Evolutionary conservation across 2,888 invertebrate species (phyloP).

Genomic region (Brenthis hecate): DNA sequence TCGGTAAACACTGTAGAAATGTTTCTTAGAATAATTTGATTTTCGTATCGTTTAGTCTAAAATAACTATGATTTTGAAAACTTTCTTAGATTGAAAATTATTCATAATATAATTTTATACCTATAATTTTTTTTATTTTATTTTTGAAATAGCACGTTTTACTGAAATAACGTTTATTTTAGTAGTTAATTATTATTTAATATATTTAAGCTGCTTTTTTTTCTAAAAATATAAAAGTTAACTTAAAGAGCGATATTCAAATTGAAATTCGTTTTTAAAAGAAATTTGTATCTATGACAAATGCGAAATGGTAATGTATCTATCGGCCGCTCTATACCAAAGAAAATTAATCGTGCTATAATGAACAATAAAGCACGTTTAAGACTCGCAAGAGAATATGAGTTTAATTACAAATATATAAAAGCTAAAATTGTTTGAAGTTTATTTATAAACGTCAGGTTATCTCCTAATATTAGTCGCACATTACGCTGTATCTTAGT

Average conservation of each 20-base stretch:
- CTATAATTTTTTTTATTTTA: too few species aligned
- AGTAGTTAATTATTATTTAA: too few species aligned
- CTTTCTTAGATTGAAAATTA: neutral
- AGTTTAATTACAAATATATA: conserved; percentile 8
- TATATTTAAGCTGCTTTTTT: too few species aligned
- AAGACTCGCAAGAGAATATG: neutral
- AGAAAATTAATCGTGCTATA: neutral
- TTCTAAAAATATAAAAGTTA: too few species aligned
- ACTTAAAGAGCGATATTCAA: too few species aligned
- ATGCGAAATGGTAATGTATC: too few species aligned
- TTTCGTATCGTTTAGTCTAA: conserved; percentile 21
- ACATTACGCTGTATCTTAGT: conserved; percentile 26
- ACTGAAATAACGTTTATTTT: too few species aligned
- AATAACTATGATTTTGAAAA: neutral
- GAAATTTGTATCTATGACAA: too few species aligned
- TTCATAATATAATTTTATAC: too few species aligned
- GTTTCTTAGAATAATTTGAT: conserved; percentile 32
- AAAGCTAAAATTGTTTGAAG: conserved; percentile 5
- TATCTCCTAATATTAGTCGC: conserved; percentile 26
- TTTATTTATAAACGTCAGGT: conserved; percentile 10
- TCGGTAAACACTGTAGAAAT: conserved; percentile 24
- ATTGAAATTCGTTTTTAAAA: too few species aligned
- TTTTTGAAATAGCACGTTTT: too few species aligned
- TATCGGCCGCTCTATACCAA: too few species aligned
- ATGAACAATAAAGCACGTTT: conserved; percentile 6